These are phyloP conservation scores for Drosophila histrio DNA, from an alignment of 2,888 invertebrate genomes.

Conservation along the genomic window DNA sequence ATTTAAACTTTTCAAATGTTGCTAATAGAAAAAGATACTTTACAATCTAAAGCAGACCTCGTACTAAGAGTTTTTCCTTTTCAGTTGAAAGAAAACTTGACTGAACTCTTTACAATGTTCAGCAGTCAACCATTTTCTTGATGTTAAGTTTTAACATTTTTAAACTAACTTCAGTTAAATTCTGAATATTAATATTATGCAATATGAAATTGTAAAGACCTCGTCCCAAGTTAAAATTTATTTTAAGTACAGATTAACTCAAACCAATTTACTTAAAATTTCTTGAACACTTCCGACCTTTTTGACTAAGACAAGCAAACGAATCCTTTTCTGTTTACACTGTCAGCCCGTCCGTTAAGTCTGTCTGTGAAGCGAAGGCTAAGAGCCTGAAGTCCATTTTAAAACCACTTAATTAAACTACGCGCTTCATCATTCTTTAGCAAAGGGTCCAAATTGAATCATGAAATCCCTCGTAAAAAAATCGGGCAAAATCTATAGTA, in stretches of 20 bases:
- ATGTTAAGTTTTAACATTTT: background rate
- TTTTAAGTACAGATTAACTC: conserved; percentile 33
- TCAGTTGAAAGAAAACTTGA: background rate
- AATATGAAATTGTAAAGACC: conserved; percentile 6
- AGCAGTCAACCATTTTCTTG: background rate
- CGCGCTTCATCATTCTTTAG: conserved; percentile 20
- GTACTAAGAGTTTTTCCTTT: too few species aligned
- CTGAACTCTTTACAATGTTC: background rate
- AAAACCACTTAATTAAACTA: conserved; percentile 64
- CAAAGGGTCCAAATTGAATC: conserved; percentile 25
- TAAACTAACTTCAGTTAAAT: background rate
- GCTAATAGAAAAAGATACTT: too few species aligned
- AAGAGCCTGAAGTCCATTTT: conserved; percentile 20
- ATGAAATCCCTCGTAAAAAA: conserved; percentile 23
- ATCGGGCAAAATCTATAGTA: conserved; percentile 30
- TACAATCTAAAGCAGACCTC: too few species aligned
- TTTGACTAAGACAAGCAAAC: background rate
- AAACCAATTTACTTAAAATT: conserved; percentile 18
- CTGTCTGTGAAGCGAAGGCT: conserved; percentile 2
- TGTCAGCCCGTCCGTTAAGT: conserved; percentile 1
- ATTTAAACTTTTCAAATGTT: too few species aligned
- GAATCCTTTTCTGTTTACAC: conserved; percentile 17
- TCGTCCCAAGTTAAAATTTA: conserved; percentile 5
- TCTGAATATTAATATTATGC: background rate
- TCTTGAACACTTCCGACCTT: conserved; percentile 19